Evolutionary conservation across 2,113 vertebrate genomes (phyloP).

Genomic region (Eupsittula cactorum): DNA sequence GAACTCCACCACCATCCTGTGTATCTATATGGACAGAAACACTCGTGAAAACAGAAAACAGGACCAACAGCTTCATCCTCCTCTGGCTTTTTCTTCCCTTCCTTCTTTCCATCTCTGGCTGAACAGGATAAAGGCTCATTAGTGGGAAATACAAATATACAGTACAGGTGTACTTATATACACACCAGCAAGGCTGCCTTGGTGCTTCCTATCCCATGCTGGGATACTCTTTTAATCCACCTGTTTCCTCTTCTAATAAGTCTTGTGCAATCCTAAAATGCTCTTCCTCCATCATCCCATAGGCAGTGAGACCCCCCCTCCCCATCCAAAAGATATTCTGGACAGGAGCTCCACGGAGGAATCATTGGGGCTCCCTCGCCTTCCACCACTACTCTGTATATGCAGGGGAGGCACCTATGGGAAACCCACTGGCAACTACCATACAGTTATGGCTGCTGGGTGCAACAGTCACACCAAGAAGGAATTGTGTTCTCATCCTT

Average conservation of each 20-base stretch:
- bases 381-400: fast-evolving
- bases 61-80: not conserved
- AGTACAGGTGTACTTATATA: not conserved
- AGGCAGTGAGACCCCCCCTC: not conserved
- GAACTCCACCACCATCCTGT: not conserved
- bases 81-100: not conserved
- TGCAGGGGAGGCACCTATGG: too few species aligned
- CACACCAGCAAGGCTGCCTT: not conserved
- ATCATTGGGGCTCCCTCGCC: fast-evolving
- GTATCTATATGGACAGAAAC: not conserved
- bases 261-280: not conserved
- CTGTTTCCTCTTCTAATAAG: not conserved
- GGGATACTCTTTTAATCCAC: fast-evolving
- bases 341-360: not conserved
- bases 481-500: not conserved
- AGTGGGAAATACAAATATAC: not conserved
- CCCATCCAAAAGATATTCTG: not conserved
- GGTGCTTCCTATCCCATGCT: not conserved
- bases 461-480: too few species aligned
- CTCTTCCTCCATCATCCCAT: not conserved
- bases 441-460: not conserved
- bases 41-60: not conserved
- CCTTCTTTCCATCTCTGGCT: not conserved
- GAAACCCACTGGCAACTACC: not conserved
- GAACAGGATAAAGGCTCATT: not conserved